Evolutionary conservation across 2,888 invertebrate genomes (phyloP).

Genomic region (Steinernema carpocapsae): DNA sequence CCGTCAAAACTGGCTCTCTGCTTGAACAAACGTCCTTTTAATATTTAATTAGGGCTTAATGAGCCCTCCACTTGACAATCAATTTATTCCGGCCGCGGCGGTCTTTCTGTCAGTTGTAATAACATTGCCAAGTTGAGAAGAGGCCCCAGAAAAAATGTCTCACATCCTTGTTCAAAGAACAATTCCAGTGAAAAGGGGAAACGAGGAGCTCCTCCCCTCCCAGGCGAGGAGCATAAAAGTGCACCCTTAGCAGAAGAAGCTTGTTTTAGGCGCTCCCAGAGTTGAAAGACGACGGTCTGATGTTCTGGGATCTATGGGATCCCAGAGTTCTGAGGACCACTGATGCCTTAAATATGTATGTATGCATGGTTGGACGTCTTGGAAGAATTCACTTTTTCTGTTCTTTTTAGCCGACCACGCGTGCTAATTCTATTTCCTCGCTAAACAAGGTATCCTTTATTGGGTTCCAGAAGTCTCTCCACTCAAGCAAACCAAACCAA

Average conservation of each 20-base stretch:
- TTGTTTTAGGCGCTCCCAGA: background rate
- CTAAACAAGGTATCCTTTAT: background rate
- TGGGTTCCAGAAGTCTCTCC: no score
- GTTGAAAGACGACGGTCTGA: background rate
- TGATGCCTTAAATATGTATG: no score
- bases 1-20: no score
- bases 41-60: background rate
- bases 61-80: background rate
- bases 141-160: no score
- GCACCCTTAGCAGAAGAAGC: background rate
- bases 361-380: background rate
- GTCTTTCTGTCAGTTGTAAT: no score
- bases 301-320: background rate
- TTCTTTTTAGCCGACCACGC: background rate
- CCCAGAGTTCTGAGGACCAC: background rate
- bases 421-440: no score
- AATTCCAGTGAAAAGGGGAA: no score
- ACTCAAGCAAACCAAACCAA: background rate
- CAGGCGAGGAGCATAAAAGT: background rate
- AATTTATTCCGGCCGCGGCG: background rate
- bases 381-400: background rate
- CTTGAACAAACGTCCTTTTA: background rate
- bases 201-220: background rate
- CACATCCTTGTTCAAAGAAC: background rate
- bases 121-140: background rate